These are phyloP conservation scores for Pygoscelis adeliae DNA, from an alignment of 2,113 vertebrate species.

Conservation along the genomic window DNA sequence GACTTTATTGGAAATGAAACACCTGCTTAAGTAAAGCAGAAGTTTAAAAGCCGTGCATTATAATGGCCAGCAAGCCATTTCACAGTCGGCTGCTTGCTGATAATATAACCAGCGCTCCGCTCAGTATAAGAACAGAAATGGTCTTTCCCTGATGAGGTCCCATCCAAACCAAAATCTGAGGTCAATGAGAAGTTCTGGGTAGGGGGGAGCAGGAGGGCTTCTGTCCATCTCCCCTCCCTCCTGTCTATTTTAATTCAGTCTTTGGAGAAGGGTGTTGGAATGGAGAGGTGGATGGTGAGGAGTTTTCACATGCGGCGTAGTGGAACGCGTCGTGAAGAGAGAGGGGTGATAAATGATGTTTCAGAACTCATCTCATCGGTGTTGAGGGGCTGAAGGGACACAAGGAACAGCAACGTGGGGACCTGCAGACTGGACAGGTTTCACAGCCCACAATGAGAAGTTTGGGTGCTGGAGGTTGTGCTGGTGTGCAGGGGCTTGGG, in stretches of 20 bases:
- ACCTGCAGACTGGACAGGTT: neutral
- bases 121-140: rapidly evolving
- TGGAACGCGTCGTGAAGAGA: neutral
- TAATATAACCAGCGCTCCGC: neutral
- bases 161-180: neutral
- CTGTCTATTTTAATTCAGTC: no score
- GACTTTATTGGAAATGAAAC: constrained; percentile 11
- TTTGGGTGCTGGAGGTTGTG: neutral
- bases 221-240: rapidly evolving
- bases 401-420: neutral
- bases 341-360: neutral
- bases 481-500: neutral
- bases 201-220: neutral
- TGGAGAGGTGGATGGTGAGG: neutral
- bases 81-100: neutral
- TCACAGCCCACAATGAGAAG: neutral
- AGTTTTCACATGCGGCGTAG: rapidly evolving
- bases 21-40: neutral
- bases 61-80: neutral
- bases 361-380: neutral
- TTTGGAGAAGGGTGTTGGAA: neutral
- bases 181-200: neutral
- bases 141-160: neutral
- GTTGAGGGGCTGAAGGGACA: neutral
- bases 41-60: neutral